A percentile compares a stretch with the other conserved stretches of the same genome.
Conservation (phyloP, 1,140 invertebrate species). For the Zophobas atratus region DNA sequence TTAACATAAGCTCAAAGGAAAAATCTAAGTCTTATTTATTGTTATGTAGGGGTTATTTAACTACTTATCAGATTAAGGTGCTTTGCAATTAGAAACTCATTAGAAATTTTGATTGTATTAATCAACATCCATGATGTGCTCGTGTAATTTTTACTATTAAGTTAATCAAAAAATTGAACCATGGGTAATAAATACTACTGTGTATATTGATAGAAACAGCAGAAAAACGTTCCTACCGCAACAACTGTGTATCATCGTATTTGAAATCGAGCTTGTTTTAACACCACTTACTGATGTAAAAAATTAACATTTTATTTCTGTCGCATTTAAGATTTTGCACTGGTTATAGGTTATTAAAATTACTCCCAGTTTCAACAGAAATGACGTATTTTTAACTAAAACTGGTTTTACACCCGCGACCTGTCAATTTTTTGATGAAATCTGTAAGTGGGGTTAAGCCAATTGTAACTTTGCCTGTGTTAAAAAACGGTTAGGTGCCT, state of each 20-base stretch:
- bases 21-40: slow-evolving; percentile 50
- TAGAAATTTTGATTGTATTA: slow-evolving; percentile 1
- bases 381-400: too few species aligned
- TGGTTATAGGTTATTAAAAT: too few species aligned
- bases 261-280: too few species aligned
- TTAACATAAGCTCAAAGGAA: slow-evolving; percentile 39
- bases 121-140: slow-evolving; percentile 3
- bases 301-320: too few species aligned
- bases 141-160: background rate
- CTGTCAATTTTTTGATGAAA: slow-evolving; percentile 6
- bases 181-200: background rate
- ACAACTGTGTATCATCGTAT: too few species aligned
- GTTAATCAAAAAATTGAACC: background rate
- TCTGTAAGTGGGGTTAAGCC: background rate
- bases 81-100: slow-evolving; percentile 8
- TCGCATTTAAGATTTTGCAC: too few species aligned
- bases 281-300: too few species aligned
- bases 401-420: too few species aligned
- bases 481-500: slow-evolving; percentile 12
- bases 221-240: too few species aligned
- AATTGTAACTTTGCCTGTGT: too few species aligned
- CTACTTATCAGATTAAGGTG: slow-evolving; percentile 3
- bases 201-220: background rate
- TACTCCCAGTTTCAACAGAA: too few species aligned
- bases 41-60: slow-evolving; percentile 20